phyloP scores from a whole-genome alignment of 2,113 vertebrate genomes.

The Nothobranchius kuhntae region DNA sequence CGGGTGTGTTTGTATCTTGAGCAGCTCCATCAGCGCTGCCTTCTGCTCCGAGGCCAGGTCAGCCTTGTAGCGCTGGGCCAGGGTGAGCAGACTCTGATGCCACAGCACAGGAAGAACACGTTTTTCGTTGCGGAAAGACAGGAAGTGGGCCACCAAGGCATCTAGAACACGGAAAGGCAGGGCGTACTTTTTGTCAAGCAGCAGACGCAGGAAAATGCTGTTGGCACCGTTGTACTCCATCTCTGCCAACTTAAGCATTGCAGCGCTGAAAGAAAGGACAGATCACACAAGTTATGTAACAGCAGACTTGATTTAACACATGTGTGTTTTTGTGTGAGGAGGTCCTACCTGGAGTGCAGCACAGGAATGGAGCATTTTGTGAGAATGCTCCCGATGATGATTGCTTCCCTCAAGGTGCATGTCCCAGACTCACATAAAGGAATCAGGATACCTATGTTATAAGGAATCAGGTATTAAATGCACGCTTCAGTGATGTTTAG shows the following conservation, averaged over 20 bases:
- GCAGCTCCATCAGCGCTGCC: constrained; percentile 87
- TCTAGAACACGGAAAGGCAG: constrained; percentile 97
- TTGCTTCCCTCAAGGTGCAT: constrained; percentile 92
- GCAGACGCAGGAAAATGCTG: constrained; percentile 94
- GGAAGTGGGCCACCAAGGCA: constrained; percentile 94
- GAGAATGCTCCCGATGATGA: constrained; percentile 96
- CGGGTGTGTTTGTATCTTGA: constrained; percentile 87
- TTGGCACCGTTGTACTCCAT: constrained; percentile 96
- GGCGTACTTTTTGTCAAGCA: constrained; percentile 97
- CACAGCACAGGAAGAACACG: constrained; percentile 92
- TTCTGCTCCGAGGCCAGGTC: constrained; percentile 94
- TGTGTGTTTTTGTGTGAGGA: neutral
- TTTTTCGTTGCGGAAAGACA: constrained; percentile 87
- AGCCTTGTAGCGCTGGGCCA: constrained; percentile 95
- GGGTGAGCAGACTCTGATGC: constrained; percentile 93
- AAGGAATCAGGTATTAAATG: neutral
- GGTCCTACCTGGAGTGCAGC: constrained; percentile 91
- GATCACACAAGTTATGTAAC: constrained; percentile 26
- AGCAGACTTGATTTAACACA: neutral
- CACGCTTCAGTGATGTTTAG: neutral
- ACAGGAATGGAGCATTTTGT: constrained; percentile 96
- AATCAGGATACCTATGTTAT: constrained; percentile 88
- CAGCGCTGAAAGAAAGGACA: constrained; percentile 78
- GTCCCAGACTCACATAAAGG: constrained; percentile 96
- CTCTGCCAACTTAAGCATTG: constrained; percentile 96